These are phyloP conservation scores for Amblyjoppa fuscipennis DNA, from an alignment of 2,888 invertebrate species.

Conservation along the genomic window DNA sequence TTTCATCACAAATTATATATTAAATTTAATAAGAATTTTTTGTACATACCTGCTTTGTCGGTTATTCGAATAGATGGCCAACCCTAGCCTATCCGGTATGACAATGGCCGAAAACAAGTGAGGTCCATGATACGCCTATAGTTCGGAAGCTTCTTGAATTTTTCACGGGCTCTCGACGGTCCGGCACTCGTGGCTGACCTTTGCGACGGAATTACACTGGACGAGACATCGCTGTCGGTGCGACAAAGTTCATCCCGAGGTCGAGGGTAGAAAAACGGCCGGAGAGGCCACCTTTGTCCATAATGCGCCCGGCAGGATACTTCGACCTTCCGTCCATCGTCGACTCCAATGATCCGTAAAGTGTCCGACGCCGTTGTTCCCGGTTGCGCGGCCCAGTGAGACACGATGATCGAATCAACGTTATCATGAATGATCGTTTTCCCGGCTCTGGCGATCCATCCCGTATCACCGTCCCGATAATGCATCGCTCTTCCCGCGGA, in stretches of 20 bases:
- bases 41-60: too few relatives aligned
- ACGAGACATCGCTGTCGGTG: not conserved
- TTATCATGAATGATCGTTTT: slow-evolving; percentile 47
- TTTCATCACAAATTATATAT: too few relatives aligned
- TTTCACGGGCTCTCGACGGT: slow-evolving; percentile 25
- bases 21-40: too few relatives aligned
- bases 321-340: slow-evolving; percentile 27
- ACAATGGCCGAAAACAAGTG: not conserved
- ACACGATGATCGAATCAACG: slow-evolving; percentile 55
- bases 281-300: slow-evolving; percentile 30
- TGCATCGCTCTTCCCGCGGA: not conserved
- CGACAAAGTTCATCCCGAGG: slow-evolving; percentile 44
- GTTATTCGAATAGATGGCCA: not conserved
- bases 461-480: not conserved
- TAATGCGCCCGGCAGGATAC: slow-evolving; percentile 4
- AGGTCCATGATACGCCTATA: not conserved
- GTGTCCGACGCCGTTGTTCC: slow-evolving; percentile 20
- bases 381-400: not conserved
- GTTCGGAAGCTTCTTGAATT: not conserved
- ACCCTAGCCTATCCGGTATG: not conserved
- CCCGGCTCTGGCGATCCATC: not conserved
- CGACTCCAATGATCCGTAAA: slow-evolving; percentile 56
- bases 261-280: slow-evolving; percentile 46
- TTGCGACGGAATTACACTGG: slow-evolving; percentile 21
- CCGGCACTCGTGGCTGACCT: slow-evolving; percentile 53